Evolutionary conservation across 2,888 invertebrate genomes (phyloP).

Genomic region (Phymatocera aterrima): DNA sequence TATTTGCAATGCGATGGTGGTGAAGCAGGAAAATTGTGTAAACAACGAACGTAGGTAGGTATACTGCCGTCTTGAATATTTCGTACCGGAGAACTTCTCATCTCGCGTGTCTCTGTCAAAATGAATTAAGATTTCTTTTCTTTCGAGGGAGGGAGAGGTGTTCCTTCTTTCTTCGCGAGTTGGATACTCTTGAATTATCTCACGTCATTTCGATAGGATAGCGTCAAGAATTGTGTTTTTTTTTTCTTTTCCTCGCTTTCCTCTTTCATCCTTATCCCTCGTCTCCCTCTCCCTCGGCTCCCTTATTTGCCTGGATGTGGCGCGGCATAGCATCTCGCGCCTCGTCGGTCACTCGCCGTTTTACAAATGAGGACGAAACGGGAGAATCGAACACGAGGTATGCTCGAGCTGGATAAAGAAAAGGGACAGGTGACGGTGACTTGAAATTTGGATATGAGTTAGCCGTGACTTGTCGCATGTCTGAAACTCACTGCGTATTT

Average conservation of each 20-base stretch:
- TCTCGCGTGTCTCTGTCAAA: background rate
- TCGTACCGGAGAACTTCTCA: background rate
- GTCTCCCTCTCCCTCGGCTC: no score
- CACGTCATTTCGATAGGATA: no score
- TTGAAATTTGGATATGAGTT: background rate
- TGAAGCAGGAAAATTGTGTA: constrained; percentile 25
- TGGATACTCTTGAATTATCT: constrained; percentile 3
- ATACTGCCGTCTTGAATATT: constrained; percentile 37
- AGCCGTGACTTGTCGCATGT: constrained; percentile 1
- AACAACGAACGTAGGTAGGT: constrained; percentile 32
- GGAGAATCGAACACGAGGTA: no score
- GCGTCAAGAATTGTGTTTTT: no score
- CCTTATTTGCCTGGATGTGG: no score
- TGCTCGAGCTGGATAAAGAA: no score
- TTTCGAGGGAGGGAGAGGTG: no score
- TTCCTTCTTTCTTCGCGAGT: background rate
- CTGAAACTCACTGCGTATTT: background rate
- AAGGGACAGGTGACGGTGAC: no score
- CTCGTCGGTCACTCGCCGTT: background rate
- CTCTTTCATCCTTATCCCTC: no score
- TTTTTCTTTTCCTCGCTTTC: no score
- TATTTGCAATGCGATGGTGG: constrained; percentile 21
- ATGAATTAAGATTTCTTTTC: constrained; percentile 16
- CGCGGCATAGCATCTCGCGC: no score
- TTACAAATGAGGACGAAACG: background rate